Evolutionary conservation across 2,888 invertebrate genomes (phyloP), one percentile per base, ranked within the genome.

Genomic region (Rhamphomyia laevipes): DNA sequence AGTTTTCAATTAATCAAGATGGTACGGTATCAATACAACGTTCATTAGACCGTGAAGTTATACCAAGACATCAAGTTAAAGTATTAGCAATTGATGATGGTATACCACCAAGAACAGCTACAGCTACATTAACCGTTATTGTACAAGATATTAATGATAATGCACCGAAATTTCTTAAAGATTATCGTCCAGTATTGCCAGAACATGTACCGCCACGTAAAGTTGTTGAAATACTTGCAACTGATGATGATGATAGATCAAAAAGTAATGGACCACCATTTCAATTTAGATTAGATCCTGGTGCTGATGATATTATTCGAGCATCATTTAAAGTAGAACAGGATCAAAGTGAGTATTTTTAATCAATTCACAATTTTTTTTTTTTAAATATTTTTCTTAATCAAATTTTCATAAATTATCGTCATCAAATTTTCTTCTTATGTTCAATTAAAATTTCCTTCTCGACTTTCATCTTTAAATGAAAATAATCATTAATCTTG

Each of bases 251-350:
- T 63, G 93, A 93, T 66, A 77, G 92, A 56, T 91, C 89, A 1
- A 93, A 91, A 68, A 91, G 89, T 62, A 94, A 94, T 65, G 95
- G 95, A 1, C 94, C 95, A 40, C 94, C 95, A n/a, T 95, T 95
- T 77, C 86, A 91, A 61, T 88, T 96, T 73, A 76, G 90, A 59
- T 77, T 95, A 73, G 93, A 94, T 63, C 91, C 93, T 37, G 90
- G 90, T 58, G 92, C 92, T 4, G 90, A 91, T 67, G 93, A 94
- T 66, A 85, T 92, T 55, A 93, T 94, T 55, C 78, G 90, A 62
- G 87, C 92, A 33, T 92, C 93, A 23, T 94, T 97, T 71, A 92
- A 90, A 76, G 92, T 97, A 47, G 91, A 92, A 70, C 95, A 95
- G 73, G 92, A 94, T 75, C 92, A 90, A 72, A 92, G 87, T 87